Conservation (phyloP, 2,888 invertebrate species). For the Anthophora plumipes region DNA sequence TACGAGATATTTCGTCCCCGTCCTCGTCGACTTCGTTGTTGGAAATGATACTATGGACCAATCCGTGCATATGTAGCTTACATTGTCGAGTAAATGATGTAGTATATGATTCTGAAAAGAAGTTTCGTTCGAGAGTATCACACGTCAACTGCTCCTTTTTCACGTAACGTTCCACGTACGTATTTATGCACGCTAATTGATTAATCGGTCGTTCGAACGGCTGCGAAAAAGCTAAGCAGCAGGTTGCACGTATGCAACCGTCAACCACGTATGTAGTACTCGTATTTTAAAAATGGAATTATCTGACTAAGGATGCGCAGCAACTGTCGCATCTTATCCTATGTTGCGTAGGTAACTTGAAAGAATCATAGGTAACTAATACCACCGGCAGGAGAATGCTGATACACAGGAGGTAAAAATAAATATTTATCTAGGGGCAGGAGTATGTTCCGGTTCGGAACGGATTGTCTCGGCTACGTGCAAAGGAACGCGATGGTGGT, state of each 20-base stretch:
- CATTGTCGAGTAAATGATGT: constrained; percentile 24
- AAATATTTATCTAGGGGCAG: constrained; percentile 25
- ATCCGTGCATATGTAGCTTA: constrained; percentile 13
- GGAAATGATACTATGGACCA: not conserved
- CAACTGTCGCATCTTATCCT: constrained; percentile 17
- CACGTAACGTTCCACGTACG: not conserved
- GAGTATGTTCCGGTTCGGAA: not conserved
- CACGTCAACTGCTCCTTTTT: constrained; percentile 10
- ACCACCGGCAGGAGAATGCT: constrained; percentile 57
- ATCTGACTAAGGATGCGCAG: constrained; percentile 16
- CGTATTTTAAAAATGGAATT: constrained; percentile 7
- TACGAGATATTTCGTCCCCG: not conserved
- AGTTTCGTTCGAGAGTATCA: constrained; percentile 20
- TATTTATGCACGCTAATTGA: not conserved
- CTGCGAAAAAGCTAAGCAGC: not conserved
- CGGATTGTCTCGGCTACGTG: not conserved
- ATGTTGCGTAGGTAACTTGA: constrained; percentile 19
- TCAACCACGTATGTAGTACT: not conserved
- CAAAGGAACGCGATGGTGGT: not conserved
- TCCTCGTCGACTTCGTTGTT: not conserved
- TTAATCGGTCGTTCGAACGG: not conserved
- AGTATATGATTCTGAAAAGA: constrained; percentile 22
- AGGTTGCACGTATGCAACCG: not conserved
- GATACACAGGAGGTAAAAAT: constrained; percentile 20
- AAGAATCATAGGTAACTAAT: constrained; percentile 62